These are phyloP conservation scores for Pherbina coryleti DNA, from an alignment of 2,888 invertebrate genomes.

Conservation along the genomic window DNA sequence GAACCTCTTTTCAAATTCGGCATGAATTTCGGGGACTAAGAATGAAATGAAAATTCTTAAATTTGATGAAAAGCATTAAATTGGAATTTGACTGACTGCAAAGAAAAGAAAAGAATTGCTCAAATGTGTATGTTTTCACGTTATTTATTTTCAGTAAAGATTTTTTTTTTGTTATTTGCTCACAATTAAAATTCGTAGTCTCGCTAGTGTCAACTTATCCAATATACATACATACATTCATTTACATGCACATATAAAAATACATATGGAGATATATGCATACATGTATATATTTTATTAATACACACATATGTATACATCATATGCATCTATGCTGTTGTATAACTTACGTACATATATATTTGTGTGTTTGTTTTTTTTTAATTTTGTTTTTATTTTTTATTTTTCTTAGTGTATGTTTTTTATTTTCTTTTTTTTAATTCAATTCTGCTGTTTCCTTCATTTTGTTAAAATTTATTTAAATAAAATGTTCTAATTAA, in stretches of 20 bases:
- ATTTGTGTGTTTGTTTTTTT: slow-evolving; percentile 21
- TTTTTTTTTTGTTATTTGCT: not conserved
- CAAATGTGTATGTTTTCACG: too few relatives aligned
- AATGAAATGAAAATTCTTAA: too few relatives aligned
- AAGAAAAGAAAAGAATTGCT: too few relatives aligned
- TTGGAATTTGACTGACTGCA: too few relatives aligned
- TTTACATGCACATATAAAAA: slow-evolving; percentile 37
- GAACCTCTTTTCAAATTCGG: too few relatives aligned
- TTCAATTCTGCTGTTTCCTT: slow-evolving; percentile 32
- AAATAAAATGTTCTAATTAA: slow-evolving; percentile 10
- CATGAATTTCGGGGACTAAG: too few relatives aligned
- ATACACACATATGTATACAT: not conserved
- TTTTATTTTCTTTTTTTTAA: slow-evolving; percentile 28
- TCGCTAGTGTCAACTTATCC: not conserved
- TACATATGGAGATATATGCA: slow-evolving; percentile 39
- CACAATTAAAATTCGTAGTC: slow-evolving; percentile 5
- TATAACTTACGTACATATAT: not conserved
- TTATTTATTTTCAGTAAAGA: not conserved
- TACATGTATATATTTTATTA: slow-evolving; percentile 33
- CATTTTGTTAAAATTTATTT: not conserved
- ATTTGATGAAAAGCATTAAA: too few relatives aligned
- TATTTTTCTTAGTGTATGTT: slow-evolving; percentile 10
- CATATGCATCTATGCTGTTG: not conserved
- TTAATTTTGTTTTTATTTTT: slow-evolving; percentile 17
- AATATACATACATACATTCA: slow-evolving; percentile 36